A percentile compares a stretch with the other conserved stretches of the same genome.
Evolutionary conservation across 2,888 invertebrate species (phyloP).

Genomic region (Thereva nobilitata): DNA sequence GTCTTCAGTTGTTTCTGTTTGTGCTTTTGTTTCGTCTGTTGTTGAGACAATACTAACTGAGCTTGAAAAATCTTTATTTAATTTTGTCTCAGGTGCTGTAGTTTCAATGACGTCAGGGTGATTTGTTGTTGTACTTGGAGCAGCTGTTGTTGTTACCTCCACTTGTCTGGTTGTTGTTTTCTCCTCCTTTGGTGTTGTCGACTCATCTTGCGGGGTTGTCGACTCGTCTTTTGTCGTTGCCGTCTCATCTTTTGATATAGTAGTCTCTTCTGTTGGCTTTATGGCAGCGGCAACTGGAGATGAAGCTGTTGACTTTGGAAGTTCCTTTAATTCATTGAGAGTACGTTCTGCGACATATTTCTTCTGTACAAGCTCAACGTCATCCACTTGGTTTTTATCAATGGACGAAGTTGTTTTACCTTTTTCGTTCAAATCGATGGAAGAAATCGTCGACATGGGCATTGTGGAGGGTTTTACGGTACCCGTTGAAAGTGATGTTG

Average conservation of each 20-base stretch:
- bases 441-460: neutral
- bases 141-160: constrained; percentile 39
- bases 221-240: constrained; percentile 21
- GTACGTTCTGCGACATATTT: neutral
- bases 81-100: constrained; percentile 33
- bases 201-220: constrained; percentile 34
- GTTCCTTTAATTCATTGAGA: neutral
- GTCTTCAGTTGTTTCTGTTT: neutral
- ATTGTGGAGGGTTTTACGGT: neutral
- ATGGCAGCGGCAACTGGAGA: constrained; percentile 38
- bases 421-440: neutral
- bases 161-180: constrained; percentile 40
- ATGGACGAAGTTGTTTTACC: constrained; percentile 41
- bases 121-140: constrained; percentile 31
- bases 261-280: constrained; percentile 21
- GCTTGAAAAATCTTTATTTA: neutral
- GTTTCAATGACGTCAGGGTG: constrained; percentile 37
- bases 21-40: neutral
- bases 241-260: constrained; percentile 31
- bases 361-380: constrained; percentile 36
- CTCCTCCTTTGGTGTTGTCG: constrained; percentile 30
- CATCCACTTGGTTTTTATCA: constrained; percentile 45
- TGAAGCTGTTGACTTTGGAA: constrained; percentile 42
- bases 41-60: neutral
- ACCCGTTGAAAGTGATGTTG: constrained; percentile 3